Conservation (phyloP, 35 echinoderm and acorn worm genomes). For the Antedon bifida region DNA sequence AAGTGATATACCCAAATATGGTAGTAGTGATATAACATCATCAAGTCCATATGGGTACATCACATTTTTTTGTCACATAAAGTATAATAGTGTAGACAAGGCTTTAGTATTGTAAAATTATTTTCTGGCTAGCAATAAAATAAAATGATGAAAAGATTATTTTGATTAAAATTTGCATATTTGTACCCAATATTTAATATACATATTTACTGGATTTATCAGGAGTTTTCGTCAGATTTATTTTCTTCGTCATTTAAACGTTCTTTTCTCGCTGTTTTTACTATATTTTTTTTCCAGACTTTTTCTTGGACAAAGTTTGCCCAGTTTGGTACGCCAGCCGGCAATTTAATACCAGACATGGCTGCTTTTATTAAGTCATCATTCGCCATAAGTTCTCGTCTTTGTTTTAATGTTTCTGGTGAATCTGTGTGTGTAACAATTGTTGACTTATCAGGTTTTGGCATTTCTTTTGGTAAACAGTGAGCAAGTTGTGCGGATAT, state of each 20-base stretch:
- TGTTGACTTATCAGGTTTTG: not conserved
- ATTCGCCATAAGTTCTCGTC: not conserved
- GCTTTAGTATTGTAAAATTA: too few relatives aligned
- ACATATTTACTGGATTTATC: too few relatives aligned
- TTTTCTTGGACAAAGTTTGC: constrained; percentile 7
- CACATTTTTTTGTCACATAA: too few relatives aligned
- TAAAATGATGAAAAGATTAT: too few relatives aligned
- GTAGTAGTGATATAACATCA: too few relatives aligned
- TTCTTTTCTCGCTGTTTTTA: not conserved
- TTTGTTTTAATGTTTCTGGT: not conserved
- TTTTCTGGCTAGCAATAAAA: too few relatives aligned
- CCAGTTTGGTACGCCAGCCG: not conserved
- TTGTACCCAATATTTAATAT: too few relatives aligned
- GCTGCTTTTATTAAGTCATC: not conserved
- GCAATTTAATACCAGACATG: not conserved
- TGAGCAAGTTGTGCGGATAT: not conserved
- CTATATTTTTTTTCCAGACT: constrained; percentile 3
- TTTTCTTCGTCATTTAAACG: not conserved
- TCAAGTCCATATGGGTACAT: too few relatives aligned
- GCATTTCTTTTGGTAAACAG: not conserved
- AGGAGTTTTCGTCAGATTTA: not conserved
- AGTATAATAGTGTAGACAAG: too few relatives aligned
- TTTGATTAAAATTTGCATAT: too few relatives aligned
- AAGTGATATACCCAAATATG: too few relatives aligned
- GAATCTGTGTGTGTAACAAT: not conserved